phyloP scores from a whole-genome alignment of 2,797 vertebrate species.

The Fundulus diaphanus region DNA sequence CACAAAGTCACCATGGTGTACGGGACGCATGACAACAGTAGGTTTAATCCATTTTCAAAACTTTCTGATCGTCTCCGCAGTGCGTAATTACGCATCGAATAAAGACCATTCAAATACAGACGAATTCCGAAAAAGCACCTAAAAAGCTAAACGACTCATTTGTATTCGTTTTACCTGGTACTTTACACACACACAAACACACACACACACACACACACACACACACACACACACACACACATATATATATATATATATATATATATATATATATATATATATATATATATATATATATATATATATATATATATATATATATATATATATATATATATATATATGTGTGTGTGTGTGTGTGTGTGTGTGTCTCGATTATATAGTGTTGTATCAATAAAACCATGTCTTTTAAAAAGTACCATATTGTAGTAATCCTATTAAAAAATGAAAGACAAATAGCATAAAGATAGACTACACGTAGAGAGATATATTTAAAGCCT shows the following conservation, averaged over 20 bases:
- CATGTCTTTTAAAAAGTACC: background rate
- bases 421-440: background rate
- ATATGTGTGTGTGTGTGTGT: no score
- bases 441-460: background rate
- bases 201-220: no score
- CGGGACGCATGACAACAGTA: constrained; percentile 88
- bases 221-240: no score
- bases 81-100: constrained; percentile 67
- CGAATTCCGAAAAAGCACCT: background rate
- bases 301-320: no score
- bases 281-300: no score
- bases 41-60: constrained; percentile 32
- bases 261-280: no score
- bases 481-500: background rate
- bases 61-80: background rate
- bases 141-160: background rate
- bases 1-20: constrained; percentile 93
- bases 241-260: no score
- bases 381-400: background rate
- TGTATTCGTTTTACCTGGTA: background rate
- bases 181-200: no score
- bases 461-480: background rate
- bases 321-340: no score
- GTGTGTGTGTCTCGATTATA: background rate
- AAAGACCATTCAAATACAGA: background rate